These are phyloP conservation scores for Muscina levida DNA, from an alignment of 2,888 invertebrate species.

Conservation along the genomic window DNA sequence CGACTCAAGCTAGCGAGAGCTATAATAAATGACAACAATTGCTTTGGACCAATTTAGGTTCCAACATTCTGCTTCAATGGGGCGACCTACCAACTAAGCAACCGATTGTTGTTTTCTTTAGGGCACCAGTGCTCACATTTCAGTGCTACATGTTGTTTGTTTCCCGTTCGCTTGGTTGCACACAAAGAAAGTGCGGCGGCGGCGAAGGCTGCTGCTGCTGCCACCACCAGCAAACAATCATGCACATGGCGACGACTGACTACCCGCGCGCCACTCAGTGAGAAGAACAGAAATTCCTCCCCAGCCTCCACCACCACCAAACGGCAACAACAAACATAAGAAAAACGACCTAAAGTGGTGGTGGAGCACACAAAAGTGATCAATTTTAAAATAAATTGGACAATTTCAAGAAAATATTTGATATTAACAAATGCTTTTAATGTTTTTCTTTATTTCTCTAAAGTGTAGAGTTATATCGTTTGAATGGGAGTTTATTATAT, in stretches of 20 bases:
- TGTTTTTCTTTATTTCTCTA: background rate
- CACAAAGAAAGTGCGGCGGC: conserved; percentile 29
- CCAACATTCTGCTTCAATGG: background rate
- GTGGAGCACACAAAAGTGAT: conserved; percentile 22
- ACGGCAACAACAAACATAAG: background rate
- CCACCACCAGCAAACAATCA: background rate
- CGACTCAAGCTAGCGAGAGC: background rate
- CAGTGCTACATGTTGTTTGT: background rate
- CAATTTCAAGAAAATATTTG: conserved; percentile 36
- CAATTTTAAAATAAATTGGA: conserved; percentile 38
- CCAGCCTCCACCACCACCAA: background rate
- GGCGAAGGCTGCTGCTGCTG: background rate
- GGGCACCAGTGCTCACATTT: conserved; percentile 12
- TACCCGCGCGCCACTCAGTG: too few species aligned
- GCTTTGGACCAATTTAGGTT: conserved; percentile 40
- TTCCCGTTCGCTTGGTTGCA: conserved; percentile 28
- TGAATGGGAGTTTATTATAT: conserved; percentile 6
- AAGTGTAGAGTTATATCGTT: too few species aligned
- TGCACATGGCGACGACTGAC: background rate
- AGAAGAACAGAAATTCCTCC: too few species aligned
- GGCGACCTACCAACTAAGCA: conserved; percentile 1
- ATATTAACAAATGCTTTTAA: conserved; percentile 41
- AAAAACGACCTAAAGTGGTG: conserved; percentile 11
- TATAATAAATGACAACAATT: conserved; percentile 39
- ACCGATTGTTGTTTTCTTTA: conserved; percentile 36